Base-by-base conservation (phyloP, 2,888 invertebrate genomes). In the Sminthurinus aureus region DNA sequence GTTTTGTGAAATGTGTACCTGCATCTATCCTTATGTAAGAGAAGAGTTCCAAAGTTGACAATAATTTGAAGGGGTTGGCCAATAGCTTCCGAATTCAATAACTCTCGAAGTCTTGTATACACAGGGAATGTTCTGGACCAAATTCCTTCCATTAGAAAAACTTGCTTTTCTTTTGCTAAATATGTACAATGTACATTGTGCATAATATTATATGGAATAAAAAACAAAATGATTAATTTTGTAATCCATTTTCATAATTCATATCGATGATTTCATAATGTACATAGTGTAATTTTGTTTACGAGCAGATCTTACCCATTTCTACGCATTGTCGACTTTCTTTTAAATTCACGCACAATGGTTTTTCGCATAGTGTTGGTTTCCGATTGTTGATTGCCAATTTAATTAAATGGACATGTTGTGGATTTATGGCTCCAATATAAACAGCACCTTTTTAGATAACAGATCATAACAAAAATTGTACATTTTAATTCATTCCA, bases 291-390 rank as follows among this genome's bases (percentile, higher is more conserved):
- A n/a, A n/a, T n/a, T n/a, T n/a, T n/a, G n/a, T 38, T 38, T 38
- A 38, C 1, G 38, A 38, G 6, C 1, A 38, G 38, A 4, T 38
- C 38, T 38, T 38, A 38, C 38, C 38, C 3, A 38, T 1, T 92
- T 89, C 88, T 0, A 96, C 91, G 74, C 98, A 91, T 87, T 93
- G 93, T 85, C 92, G 91, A 0, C 94, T 92, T 90, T 97, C 94
- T 89, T 94, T 94, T 69, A 92, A 91, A 90, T 96, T 96, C 91
- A 97, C 91, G 79, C 95, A 94, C 85, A 98, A 91, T 0, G 98
- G 96, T 90, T 98, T 98, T 90, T 98, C 98, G 90, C 96, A 96
- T 0, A 98, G 91, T 0, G 98, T 94, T 89, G 96, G 94, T 90
- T 98, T 98, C 0, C 96, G 96, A 89, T 93, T 91, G 85, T 94